These are phyloP conservation scores for Agapornis roseicollis DNA, from an alignment of 2,113 vertebrate genomes.

Conservation along the genomic window DNA sequence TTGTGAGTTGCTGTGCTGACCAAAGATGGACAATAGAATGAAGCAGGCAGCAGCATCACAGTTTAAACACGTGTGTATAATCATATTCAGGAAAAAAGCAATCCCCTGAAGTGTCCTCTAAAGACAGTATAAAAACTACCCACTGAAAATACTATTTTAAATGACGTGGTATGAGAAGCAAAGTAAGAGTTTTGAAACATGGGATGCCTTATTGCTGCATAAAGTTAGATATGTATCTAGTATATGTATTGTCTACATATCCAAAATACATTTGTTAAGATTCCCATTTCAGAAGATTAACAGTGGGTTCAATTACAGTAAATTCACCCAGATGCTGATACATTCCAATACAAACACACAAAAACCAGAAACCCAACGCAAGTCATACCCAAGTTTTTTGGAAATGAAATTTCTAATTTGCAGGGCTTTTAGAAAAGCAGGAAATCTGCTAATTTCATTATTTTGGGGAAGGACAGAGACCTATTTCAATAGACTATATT, in stretches of 20 bases:
- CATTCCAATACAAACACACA: neutral
- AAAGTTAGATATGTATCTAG: neutral
- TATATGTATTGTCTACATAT: neutral
- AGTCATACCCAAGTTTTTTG: neutral
- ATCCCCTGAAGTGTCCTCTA: neutral
- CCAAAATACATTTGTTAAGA: neutral
- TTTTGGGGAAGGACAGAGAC: neutral
- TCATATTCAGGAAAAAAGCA: neutral
- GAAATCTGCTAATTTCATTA: neutral
- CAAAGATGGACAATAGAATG: slow-evolving; percentile 22
- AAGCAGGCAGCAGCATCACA: neutral
- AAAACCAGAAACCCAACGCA: neutral
- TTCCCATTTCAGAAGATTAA: neutral
- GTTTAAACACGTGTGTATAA: neutral
- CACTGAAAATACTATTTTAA: neutral
- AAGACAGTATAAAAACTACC: neutral
- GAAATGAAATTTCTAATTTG: neutral
- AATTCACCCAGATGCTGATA: neutral
- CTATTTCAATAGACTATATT: neutral
- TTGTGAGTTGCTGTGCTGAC: slow-evolving; percentile 17
- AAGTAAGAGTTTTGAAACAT: neutral
- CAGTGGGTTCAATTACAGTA: neutral
- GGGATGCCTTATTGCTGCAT: neutral
- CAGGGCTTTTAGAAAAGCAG: neutral
- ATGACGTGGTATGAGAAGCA: neutral